These are phyloP conservation scores for Danio tinwini DNA, from an alignment of 2,797 vertebrate species.

Conservation along the genomic window DNA sequence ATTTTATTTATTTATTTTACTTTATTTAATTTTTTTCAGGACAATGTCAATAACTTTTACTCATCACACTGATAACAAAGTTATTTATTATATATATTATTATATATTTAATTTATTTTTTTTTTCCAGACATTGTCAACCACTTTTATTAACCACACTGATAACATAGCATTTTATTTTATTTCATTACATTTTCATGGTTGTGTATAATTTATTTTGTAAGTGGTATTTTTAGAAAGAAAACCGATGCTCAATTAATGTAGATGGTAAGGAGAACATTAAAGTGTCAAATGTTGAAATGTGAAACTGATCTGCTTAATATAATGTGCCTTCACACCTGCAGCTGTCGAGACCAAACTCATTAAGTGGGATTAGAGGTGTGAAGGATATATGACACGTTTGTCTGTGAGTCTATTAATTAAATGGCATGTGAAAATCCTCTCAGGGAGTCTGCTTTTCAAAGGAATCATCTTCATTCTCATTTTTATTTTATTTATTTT, in stretches of 20 bases:
- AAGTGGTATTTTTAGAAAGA: background rate
- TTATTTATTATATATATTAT: too few relatives aligned
- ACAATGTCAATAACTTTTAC: too few relatives aligned
- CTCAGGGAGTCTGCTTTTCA: background rate
- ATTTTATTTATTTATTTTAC: too few relatives aligned
- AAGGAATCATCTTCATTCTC: background rate
- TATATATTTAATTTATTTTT: too few relatives aligned
- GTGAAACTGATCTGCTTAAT: conserved; percentile 36
- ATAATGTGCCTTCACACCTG: conserved; percentile 25
- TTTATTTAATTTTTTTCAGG: too few relatives aligned
- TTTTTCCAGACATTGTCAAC: too few relatives aligned
- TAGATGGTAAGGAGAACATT: background rate
- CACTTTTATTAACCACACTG: too few relatives aligned
- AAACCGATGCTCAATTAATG: background rate
- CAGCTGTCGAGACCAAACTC: conserved; percentile 23
- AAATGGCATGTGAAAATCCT: background rate
- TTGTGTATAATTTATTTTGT: background rate
- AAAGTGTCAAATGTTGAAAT: conserved; percentile 5
- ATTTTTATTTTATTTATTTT: too few relatives aligned
- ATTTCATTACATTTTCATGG: background rate
- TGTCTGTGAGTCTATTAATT: background rate
- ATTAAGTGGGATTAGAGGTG: conserved; percentile 28
- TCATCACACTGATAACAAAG: too few relatives aligned
- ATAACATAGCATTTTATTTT: background rate
- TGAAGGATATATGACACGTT: background rate